phyloP scores from a whole-genome alignment of 2,888 invertebrate species.

The Spicauda simplicius region DNA sequence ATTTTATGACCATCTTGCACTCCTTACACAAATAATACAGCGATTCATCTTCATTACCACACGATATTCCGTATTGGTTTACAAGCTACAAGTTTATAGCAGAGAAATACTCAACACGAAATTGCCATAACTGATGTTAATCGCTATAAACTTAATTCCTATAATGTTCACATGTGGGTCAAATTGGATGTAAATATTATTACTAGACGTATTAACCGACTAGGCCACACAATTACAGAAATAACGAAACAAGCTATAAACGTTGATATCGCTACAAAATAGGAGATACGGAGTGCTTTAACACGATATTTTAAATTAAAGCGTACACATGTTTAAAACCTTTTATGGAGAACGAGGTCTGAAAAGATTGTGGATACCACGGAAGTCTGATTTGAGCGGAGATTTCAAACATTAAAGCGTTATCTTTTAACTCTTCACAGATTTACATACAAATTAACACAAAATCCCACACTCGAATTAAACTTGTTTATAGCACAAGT shows the following conservation, averaged over 20 bases:
- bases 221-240: no score
- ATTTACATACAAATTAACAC: conserved; percentile 66
- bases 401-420: conserved; percentile 61
- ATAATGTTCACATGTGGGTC: no score
- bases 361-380: conserved; percentile 57
- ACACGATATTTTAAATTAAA: conserved; percentile 30
- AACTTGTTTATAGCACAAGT: conserved; percentile 35
- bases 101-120: no score
- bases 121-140: no score
- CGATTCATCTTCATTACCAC: no score
- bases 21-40: no score
- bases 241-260: background rate
- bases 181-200: no score
- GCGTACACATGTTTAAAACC: conserved; percentile 46
- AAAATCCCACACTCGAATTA: conserved; percentile 48
- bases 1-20: no score
- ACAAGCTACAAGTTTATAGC: no score
- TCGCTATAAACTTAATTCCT: no score
- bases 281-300: conserved; percentile 17
- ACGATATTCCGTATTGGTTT: no score
- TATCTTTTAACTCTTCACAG: conserved; percentile 62
- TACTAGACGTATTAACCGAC: no score
- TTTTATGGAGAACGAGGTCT: conserved; percentile 58
- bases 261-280: conserved; percentile 7
- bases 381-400: conserved; percentile 57